Percentiles rank a stretch among this genome's conserved stretches.
These are phyloP conservation scores for Passer montanus DNA, from an alignment of 2,113 vertebrate species.

Conservation along the genomic window DNA sequence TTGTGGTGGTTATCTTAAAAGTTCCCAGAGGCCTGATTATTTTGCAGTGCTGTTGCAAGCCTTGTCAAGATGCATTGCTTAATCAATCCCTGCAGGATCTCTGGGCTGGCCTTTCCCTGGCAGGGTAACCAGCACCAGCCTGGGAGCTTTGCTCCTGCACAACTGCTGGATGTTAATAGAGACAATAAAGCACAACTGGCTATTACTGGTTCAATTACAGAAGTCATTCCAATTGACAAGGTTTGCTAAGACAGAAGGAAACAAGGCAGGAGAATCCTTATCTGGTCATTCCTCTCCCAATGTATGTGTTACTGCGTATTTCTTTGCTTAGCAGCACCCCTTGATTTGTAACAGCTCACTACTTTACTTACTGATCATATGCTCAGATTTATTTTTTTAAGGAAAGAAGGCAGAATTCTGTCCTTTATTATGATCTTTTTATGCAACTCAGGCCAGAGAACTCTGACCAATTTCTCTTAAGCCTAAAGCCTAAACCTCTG, in stretches of 20 bases:
- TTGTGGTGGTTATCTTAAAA: constrained; percentile 8
- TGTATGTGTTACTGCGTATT: background rate
- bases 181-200: constrained; percentile 14
- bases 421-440: background rate
- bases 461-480: background rate
- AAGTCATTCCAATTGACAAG: constrained; percentile 17
- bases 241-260: background rate
- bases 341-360: background rate
- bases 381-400: background rate
- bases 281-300: background rate
- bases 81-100: constrained; percentile 55
- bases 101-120: background rate
- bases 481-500: background rate
- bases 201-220: constrained; percentile 3
- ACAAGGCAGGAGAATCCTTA: background rate
- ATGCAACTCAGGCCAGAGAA: background rate
- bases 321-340: background rate
- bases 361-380: background rate
- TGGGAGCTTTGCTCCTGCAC: background rate
- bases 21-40: constrained; percentile 59
- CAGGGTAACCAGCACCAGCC: background rate
- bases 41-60: background rate
- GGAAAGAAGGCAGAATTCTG: background rate
- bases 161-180: background rate
- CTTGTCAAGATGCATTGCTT: constrained; percentile 47